Evolutionary conservation across 37 sponge, comb jelly and placozoan species (phyloP).

Genomic region (Amphimedon queenslandica): DNA sequence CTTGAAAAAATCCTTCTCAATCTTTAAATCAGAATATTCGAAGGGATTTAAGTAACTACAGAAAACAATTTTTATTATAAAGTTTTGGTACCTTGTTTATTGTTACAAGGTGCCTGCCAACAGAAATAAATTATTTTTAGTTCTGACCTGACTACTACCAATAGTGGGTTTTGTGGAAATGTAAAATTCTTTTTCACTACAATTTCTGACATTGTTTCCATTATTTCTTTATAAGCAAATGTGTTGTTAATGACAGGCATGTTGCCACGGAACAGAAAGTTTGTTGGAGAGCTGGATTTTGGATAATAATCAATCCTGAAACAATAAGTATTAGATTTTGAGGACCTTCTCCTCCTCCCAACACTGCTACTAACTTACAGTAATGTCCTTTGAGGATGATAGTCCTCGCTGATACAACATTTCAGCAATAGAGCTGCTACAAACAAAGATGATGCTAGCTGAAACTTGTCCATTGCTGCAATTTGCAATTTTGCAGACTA

Average conservation of each 20-base stretch:
- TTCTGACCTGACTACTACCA: constrained; percentile 73
- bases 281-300: constrained; percentile 21
- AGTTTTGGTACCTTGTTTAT: neutral
- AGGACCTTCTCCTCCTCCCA: neutral
- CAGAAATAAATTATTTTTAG: neutral
- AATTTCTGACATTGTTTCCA: constrained; percentile 29
- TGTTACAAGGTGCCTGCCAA: neutral
- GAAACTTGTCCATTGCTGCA: no score
- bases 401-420: no score
- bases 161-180: constrained; percentile 52
- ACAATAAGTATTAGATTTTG: neutral
- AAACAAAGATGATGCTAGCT: no score
- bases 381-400: neutral
- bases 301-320: constrained; percentile 59
- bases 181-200: constrained; percentile 17
- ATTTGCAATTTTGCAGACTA: no score
- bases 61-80: neutral
- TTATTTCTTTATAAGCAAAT: constrained; percentile 66
- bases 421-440: no score
- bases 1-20: constrained; percentile 70
- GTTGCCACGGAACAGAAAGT: constrained; percentile 90
- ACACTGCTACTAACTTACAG: neutral
- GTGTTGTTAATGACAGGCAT: constrained; percentile 64
- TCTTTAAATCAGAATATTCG: constrained; percentile 49
- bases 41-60: constrained; percentile 77